A percentile compares a stretch with the other conserved stretches of the same genome.
These are phyloP conservation scores for Coreius guichenoti DNA, from an alignment of 2,797 vertebrate species.

Conservation along the genomic window DNA sequence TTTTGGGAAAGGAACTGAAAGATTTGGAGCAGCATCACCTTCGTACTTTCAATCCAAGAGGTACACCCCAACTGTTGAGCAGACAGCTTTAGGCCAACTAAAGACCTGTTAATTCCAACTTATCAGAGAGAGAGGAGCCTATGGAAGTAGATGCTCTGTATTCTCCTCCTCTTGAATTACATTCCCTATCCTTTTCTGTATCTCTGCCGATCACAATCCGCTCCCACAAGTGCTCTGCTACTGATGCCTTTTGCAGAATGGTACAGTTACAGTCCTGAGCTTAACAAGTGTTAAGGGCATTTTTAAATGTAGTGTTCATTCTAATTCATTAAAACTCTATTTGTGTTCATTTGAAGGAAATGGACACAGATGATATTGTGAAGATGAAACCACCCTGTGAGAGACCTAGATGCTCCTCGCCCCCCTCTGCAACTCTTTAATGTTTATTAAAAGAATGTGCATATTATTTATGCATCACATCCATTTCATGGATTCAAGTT, in stretches of 20 bases:
- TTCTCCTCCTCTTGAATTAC: not conserved
- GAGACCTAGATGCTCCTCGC: not conserved
- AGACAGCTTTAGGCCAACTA: not conserved
- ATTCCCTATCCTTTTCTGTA: not conserved
- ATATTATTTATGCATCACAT: not conserved
- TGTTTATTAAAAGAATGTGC: not conserved
- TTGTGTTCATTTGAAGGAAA: not conserved
- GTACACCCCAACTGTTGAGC: no score
- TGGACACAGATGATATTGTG: not conserved
- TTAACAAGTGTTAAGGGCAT: not conserved
- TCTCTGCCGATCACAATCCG: not conserved
- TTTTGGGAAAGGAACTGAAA: not conserved
- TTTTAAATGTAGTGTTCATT: not conserved
- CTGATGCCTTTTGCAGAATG: not conserved
- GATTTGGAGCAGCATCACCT: not conserved
- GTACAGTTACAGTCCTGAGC: not conserved
- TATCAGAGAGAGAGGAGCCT: not conserved
- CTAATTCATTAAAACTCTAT: not conserved
- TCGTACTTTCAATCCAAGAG: no score
- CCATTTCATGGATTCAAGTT: not conserved
- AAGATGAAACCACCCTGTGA: not conserved
- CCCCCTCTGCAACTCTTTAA: not conserved
- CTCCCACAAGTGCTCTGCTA: not conserved
- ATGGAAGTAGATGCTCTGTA: not conserved
- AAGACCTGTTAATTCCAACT: not conserved